phyloP scores from a whole-genome alignment of 2,113 vertebrate genomes.

The Hoplias malabaricus region DNA sequence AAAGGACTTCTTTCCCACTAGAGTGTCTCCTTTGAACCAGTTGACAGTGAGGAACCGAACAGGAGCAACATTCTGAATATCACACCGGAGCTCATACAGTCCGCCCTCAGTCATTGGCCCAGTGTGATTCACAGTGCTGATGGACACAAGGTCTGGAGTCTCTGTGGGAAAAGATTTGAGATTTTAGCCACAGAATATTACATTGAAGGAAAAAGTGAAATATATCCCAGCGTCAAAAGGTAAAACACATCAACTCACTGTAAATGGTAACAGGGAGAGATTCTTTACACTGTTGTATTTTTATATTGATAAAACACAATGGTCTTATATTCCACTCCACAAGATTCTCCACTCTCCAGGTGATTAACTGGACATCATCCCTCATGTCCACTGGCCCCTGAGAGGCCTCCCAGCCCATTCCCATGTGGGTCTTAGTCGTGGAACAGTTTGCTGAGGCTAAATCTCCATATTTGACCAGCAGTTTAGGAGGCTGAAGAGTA shows the following conservation, averaged over 20 bases:
- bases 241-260: constrained; percentile 60
- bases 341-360: not conserved
- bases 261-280: constrained; percentile 47
- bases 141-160: constrained; percentile 32
- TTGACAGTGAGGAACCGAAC: constrained; percentile 43
- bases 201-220: not conserved
- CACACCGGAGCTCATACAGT: constrained; percentile 62
- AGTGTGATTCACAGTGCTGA: not conserved
- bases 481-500: constrained; percentile 25
- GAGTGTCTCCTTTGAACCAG: constrained; percentile 49
- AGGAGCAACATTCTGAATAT: constrained; percentile 54
- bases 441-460: constrained; percentile 48
- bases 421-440: fast-evolving
- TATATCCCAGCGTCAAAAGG: not conserved
- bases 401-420: constrained; percentile 33
- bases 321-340: constrained; percentile 42
- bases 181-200: not conserved
- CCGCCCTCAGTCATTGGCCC: not conserved
- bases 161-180: constrained; percentile 49
- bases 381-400: fast-evolving
- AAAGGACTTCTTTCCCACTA: not conserved
- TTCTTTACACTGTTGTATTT: constrained; percentile 22
- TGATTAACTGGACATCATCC: fast-evolving
- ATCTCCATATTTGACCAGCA: constrained; percentile 30
- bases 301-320: constrained; percentile 29